Conservation (phyloP, 1,140 invertebrate genomes). For the Neomicropteryx cornuta region DNA sequence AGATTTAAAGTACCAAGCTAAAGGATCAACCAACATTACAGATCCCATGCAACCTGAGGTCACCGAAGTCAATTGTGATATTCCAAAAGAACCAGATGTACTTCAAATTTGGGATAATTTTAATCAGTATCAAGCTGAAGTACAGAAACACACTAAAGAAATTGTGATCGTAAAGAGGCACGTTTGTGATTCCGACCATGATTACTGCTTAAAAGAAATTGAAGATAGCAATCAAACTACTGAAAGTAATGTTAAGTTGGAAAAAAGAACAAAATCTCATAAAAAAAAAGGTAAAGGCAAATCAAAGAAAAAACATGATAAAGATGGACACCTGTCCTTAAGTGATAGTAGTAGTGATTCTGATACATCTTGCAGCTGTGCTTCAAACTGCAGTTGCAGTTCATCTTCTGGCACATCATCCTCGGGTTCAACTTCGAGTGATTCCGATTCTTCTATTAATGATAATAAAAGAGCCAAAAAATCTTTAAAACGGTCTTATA, state of each 20-base stretch:
- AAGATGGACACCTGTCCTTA: constrained; percentile 31
- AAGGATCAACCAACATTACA: constrained; percentile 14
- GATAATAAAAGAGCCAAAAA: constrained; percentile 30
- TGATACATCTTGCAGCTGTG: constrained; percentile 67
- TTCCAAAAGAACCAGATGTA: constrained; percentile 32
- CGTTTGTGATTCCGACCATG: constrained; percentile 52
- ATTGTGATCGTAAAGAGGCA: constrained; percentile 37
- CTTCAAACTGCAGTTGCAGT: constrained; percentile 67
- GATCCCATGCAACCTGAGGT: constrained; percentile 16
- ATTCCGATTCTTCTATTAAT: constrained; percentile 37
- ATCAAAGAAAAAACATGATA: constrained; percentile 28
- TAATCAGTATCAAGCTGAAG: constrained; percentile 51
- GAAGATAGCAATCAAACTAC: constrained; percentile 27
- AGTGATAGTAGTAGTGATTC: constrained; percentile 63
- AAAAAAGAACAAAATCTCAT: constrained; percentile 22
- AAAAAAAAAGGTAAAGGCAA: constrained; percentile 36
- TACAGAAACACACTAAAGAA: constrained; percentile 34
- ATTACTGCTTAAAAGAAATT: constrained; percentile 46
- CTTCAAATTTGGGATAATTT: constrained; percentile 75
- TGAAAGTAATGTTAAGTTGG: constrained; percentile 8
- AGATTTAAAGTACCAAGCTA: constrained; percentile 32
- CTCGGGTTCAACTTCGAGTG: constrained; percentile 56
- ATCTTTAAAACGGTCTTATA: constrained; percentile 25
- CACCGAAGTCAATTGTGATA: constrained; percentile 7
- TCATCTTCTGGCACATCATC: constrained; percentile 52